Evolutionary conservation across 2,113 vertebrate species (phyloP).

Genomic region (Glaucidium brasilianum): DNA sequence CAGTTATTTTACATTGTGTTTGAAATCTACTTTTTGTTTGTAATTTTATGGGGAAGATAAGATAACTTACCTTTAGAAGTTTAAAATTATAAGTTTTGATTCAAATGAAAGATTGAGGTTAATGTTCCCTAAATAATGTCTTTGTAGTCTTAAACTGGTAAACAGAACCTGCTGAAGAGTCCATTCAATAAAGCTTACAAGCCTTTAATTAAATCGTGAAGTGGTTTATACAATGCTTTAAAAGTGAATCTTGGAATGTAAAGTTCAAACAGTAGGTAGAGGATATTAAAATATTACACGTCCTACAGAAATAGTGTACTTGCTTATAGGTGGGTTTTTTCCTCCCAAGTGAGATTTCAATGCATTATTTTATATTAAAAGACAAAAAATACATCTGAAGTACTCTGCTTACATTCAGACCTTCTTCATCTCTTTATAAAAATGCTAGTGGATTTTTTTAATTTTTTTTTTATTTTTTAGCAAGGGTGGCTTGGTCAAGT

Average conservation of each 20-base stretch:
- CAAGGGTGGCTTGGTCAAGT: neutral
- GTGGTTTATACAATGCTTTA: neutral
- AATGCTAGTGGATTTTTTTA: neutral
- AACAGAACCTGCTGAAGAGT: neutral
- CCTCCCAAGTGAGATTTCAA: neutral
- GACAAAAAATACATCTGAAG: neutral
- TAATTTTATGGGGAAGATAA: conserved; percentile 10
- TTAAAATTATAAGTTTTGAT: conserved; percentile 16
- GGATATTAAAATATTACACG: neutral
- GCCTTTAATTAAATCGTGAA: conserved; percentile 24
- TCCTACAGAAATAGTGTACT: neutral
- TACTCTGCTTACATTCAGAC: neutral
- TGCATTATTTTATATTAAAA: neutral
- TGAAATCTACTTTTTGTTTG: conserved; percentile 43
- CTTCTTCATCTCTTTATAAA: neutral
- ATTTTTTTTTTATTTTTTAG: neutral
- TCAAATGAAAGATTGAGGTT: neutral
- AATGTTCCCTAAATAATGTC: conserved; percentile 33
- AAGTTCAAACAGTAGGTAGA: neutral
- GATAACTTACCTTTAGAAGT: conserved; percentile 20
- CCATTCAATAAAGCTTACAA: neutral
- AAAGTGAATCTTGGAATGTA: neutral
- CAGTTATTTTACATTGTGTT: conserved; percentile 32
- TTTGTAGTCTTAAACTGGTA: neutral
- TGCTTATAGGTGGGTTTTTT: neutral